Conservation (phyloP, 2,888 invertebrate genomes). For the Archaeoteleia sp. region DNA sequence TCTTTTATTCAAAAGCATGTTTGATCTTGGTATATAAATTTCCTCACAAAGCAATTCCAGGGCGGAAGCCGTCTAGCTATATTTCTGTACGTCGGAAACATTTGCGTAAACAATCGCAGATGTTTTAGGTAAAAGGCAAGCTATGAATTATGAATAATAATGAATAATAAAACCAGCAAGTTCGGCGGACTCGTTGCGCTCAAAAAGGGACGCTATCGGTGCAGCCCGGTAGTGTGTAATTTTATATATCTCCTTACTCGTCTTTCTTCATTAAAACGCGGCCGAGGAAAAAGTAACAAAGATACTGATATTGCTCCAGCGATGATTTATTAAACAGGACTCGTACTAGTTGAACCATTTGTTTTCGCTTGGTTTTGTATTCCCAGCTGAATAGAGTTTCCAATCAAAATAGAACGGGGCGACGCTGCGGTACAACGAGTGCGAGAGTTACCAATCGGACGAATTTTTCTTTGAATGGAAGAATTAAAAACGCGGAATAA, state of each 20-base stretch:
- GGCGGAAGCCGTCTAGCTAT: no score
- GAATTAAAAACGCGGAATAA: neutral
- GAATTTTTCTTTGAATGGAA: neutral
- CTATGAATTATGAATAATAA: no score
- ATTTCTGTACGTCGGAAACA: no score
- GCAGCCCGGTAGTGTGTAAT: slow-evolving; percentile 4
- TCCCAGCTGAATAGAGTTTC: slow-evolving; percentile 55
- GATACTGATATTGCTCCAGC: slow-evolving; percentile 7
- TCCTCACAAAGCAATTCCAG: no score
- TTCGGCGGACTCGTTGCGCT: no score
- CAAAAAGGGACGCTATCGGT: no score
- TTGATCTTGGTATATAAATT: no score
- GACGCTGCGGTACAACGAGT: neutral
- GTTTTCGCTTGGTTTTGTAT: slow-evolving; percentile 50
- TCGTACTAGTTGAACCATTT: slow-evolving; percentile 54
- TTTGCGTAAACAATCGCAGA: no score
- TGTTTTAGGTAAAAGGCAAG: no score
- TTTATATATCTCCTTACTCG: slow-evolving; percentile 9
- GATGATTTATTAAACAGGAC: slow-evolving; percentile 8
- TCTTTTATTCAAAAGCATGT: no score
- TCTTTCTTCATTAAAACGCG: slow-evolving; percentile 2
- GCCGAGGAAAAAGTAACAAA: slow-evolving; percentile 8
- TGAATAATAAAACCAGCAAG: no score
- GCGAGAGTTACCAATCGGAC: neutral
- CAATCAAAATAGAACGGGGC: slow-evolving; percentile 14